Conservation (phyloP, 2,888 invertebrate species). For the Pachycephus smyrnensis region DNA sequence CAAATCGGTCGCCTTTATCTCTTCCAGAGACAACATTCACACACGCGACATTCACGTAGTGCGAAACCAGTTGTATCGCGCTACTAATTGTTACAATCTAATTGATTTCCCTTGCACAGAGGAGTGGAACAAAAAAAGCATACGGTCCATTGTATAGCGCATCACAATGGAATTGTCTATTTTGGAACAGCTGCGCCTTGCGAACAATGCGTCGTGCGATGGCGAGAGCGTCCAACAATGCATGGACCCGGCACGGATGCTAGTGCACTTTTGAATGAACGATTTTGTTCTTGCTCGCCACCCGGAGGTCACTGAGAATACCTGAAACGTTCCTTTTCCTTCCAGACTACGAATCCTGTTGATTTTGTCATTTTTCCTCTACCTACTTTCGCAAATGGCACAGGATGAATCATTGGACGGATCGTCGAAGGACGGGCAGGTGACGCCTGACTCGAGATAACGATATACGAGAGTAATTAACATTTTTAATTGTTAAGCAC, state of each 20-base stretch:
- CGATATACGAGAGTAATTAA: neutral
- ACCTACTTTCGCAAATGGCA: neutral
- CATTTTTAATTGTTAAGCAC: neutral
- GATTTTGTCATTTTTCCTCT: neutral
- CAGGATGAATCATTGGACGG: neutral
- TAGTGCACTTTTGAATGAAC: conserved; percentile 7
- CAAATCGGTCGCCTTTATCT: neutral
- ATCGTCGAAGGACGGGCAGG: neutral
- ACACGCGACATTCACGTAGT: neutral
- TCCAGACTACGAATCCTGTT: neutral
- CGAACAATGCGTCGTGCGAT: conserved; percentile 16
- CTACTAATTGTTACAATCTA: neutral
- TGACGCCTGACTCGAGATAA: neutral
- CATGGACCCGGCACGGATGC: neutral
- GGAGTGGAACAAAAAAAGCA: neutral
- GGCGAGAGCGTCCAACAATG: conserved; percentile 14
- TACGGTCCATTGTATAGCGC: neutral
- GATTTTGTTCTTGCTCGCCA: conserved; percentile 2
- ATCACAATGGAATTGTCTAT: conserved; percentile 26
- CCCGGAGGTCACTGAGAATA: neutral
- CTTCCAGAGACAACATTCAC: neutral
- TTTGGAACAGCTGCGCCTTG: conserved; percentile 28
- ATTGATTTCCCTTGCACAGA: neutral
- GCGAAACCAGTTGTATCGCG: neutral
- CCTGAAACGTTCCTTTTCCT: neutral